Base-by-base conservation (phyloP, 2,888 invertebrate species). In the Brenthis hecate region DNA sequence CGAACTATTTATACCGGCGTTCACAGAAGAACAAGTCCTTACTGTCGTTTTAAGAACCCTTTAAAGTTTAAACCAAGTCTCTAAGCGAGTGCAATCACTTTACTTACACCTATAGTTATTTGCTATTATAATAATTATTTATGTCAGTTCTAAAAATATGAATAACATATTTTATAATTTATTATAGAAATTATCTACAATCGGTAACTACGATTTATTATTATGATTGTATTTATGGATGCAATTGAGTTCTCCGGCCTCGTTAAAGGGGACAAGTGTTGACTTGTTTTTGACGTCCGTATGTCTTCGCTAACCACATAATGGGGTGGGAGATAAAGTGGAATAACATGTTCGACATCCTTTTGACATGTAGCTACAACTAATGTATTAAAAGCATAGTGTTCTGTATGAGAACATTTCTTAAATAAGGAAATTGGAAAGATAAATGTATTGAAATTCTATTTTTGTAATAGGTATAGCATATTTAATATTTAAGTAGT, bases 211-310 rank as follows among this genome's bases (percentile, higher is more conserved):
- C 19, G 48, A 11, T 50, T 13, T n/a, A 60, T 50, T 28, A 50
- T 50, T 60, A 50, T 61, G 32, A 61, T 61, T 51, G 36, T 66
- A 56, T 66, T 66, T 62, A 61, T 56, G 28, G 28, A 60, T 60
- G 54, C 54, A 67, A 32, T 61, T 61, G 62, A 66, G 60, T 66
- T 65, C n/a, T 65, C 36, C 32, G 51, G 19, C 77, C 82, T 79
- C 80, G 80, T 81, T 81, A 81, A 77, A 76, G 73, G 74, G 73
- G 79, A 81, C 79, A 79, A 76, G 80, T 77, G 78, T 75, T 77
- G 75, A 78, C 77, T 73, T 75, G 66, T 66, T 67, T 79, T 82
- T 84, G 85, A 85, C 84, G 83, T 84, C 57, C 66, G 66, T 61
- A 66, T 50, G 56, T 64, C 56, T 67, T 60, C 64, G 66, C 69